Base-by-base conservation (phyloP, 1,140 invertebrate species). In the Eupristina koningsbergeri region DNA sequence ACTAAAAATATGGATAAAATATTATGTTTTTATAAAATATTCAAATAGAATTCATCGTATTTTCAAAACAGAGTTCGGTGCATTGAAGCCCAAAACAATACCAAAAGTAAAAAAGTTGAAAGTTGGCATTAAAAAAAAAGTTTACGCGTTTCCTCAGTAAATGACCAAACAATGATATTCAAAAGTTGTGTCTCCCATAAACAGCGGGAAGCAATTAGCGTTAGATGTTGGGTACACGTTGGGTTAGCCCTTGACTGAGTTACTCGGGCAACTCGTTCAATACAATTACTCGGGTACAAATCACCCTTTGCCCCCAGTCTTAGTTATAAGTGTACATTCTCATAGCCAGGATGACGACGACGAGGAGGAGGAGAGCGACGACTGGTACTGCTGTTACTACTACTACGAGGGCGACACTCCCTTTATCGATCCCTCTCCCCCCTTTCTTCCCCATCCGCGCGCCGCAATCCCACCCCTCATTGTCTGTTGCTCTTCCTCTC, bases 381-480 rank as follows among this genome's bases (percentile, higher is more conserved):
- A 89, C 89, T 91, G 91, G 90, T 29, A 67, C 31, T 2, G 34
- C 50, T 53, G 19, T 2, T 19, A 53, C 74, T n/a, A 26, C 64
- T 3, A n/a, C 81, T 75, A 61, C 82, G 69, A 36, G 58, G 58
- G 89, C 89, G 91, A 92, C 91, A 91, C 91, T 91, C 91, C 91
- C 90, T 92, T 91, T 92, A 92, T 92, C 90, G 91, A 92, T 92
- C 89, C 86, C 85, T 86, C 86, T 86, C 86, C 85, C 39, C n/a
- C 67, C 41, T 71, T 71, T 22, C 67, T 71, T 41, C 67, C 19
- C 67, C 67, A n/a, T n/a, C 86, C 86, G 86, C 81, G 86, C 84
- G 76, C 86, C 86, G 86, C 87, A 82, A 86, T 86, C 86, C 82
- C 85, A 82, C 88, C 87, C 88, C 84, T 86, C 73, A 63, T 81